Evolutionary conservation across 2,113 vertebrate species (phyloP).

Genomic region (Sclerurus mexicanus): DNA sequence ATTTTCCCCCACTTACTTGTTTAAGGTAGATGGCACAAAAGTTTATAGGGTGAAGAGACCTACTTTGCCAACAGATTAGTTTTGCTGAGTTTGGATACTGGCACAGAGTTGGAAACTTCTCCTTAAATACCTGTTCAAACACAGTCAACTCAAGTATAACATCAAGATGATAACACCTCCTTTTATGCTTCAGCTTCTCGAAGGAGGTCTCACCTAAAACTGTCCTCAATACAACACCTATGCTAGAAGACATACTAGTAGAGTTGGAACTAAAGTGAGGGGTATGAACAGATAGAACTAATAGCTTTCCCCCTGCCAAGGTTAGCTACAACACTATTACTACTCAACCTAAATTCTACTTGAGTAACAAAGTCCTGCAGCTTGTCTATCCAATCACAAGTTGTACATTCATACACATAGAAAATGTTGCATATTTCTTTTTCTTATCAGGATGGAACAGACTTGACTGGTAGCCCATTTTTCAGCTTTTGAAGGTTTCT

Average conservation of each 20-base stretch:
- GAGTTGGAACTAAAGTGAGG: not conserved
- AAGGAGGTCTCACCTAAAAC: not conserved
- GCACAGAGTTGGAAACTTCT: not conserved
- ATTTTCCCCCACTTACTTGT: not conserved
- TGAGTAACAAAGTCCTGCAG: not conserved
- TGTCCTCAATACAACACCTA: not conserved
- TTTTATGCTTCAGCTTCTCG: not conserved
- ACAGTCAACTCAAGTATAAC: not conserved
- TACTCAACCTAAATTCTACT: not conserved
- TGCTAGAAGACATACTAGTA: not conserved
- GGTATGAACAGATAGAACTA: not conserved
- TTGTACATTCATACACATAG: not conserved
- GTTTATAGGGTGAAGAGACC: accelerated
- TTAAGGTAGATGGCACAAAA: not conserved
- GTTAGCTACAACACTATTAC: not conserved
- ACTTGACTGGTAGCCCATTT: not conserved
- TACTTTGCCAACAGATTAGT: not conserved
- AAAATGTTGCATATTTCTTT: not conserved
- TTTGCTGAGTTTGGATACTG: not conserved
- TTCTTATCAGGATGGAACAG: not conserved
- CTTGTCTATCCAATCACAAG: accelerated
- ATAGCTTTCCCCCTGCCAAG: not conserved
- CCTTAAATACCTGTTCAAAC: not conserved
- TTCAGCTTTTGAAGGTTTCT: not conserved
- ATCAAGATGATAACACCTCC: not conserved